Evolutionary conservation across 2,113 vertebrate genomes (phyloP).

Genomic region (Hoplias malabaricus): DNA sequence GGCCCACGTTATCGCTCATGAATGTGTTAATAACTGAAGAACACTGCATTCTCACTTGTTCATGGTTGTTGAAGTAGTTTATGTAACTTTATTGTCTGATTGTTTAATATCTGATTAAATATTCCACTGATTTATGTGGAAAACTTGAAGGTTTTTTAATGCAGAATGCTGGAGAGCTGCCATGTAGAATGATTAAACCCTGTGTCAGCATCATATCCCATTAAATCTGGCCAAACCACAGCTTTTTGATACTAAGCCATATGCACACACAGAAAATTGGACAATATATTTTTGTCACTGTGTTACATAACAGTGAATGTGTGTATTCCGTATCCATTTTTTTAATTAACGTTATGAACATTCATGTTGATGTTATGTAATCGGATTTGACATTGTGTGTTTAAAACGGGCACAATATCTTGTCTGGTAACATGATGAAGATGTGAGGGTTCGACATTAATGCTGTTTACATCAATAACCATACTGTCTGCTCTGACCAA

Average conservation of each 20-base stretch:
- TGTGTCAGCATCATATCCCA: background rate
- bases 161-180: background rate
- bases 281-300: background rate
- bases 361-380: background rate
- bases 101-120: background rate
- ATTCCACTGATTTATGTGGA: background rate
- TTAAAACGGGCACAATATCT: too few species aligned
- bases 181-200: background rate
- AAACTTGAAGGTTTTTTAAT: background rate
- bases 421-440: background rate
- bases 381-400: background rate
- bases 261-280: background rate
- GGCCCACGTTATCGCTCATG: too few species aligned
- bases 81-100: background rate
- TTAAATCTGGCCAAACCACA: constrained; percentile 3
- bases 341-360: background rate
- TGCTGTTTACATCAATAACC: background rate
- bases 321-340: background rate
- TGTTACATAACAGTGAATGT: background rate
- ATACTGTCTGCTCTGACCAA: too few species aligned
- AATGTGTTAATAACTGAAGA: too few species aligned
- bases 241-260: background rate
- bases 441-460: background rate
- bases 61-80: background rate
- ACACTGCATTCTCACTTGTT: too few species aligned